Conservation (phyloP, 2,113 vertebrate species). For the Pseudopipra pipra region DNA sequence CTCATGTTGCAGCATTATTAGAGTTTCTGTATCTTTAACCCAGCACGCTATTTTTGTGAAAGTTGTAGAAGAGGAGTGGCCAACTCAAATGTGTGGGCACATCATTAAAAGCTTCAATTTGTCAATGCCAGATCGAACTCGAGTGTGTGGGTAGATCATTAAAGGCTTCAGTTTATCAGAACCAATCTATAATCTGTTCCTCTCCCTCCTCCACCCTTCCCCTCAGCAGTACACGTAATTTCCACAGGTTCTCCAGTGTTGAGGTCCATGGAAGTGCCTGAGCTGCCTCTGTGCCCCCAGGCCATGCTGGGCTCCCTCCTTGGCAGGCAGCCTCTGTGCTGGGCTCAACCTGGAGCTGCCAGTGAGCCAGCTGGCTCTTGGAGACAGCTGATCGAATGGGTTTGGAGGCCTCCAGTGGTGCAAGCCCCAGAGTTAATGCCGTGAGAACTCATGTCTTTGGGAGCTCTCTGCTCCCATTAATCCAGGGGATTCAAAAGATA, state of each 20-base stretch:
- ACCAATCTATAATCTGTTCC: slow-evolving; percentile 19
- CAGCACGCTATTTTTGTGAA: slow-evolving; percentile 34
- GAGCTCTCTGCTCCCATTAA: background rate
- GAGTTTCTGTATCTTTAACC: background rate
- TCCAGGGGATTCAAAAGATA: background rate
- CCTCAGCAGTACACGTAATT: background rate
- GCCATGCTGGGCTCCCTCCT: background rate
- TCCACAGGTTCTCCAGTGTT: background rate
- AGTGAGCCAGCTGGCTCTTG: background rate
- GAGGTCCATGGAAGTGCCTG: background rate
- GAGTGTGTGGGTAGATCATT: slow-evolving; percentile 64
- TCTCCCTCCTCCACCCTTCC: slow-evolving; percentile 23
- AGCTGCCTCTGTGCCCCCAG: background rate
- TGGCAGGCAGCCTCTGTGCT: background rate
- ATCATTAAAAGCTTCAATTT: slow-evolving; percentile 64
- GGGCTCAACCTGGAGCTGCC: background rate
- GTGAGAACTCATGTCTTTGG: background rate
- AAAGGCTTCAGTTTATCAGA: slow-evolving; percentile 61
- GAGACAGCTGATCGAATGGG: background rate
- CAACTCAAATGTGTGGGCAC: slow-evolving; percentile 45
- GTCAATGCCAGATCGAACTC: slow-evolving; percentile 66
- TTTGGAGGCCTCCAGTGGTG: background rate
- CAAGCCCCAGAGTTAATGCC: background rate
- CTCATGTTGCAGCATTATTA: background rate
- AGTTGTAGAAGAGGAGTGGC: slow-evolving; percentile 52